Base-by-base conservation (phyloP, 2,113 vertebrate genomes). In the Seriola quinqueradiata region DNA sequence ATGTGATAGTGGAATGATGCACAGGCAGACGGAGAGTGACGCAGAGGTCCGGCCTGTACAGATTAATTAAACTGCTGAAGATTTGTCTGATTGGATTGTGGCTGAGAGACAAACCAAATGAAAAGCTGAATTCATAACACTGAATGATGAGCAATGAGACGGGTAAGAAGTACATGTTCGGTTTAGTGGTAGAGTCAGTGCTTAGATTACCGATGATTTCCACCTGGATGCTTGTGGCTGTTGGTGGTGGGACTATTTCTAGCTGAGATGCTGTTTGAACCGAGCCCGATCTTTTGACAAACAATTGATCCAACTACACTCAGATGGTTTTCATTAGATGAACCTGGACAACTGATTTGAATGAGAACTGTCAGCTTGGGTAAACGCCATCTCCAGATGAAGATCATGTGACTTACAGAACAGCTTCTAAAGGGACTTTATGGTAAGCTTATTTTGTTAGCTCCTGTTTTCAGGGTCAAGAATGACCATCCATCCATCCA, bases 31-130 rank as follows among this genome's bases (percentile, higher is more conserved):
- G 42, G 32, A 10, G 11, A 19, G 3, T 3, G n/a, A 14, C 44
- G 60, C 38, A 12, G 57, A 14, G 12, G 58, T 28, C 40, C 14
- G 17, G 66, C 44, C 36, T 46, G 46, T 34, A 38, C 23, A 19
- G 40, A 67, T 70, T 81, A 48, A 75, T 64, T 40, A 38, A 32
- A 54, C 78, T 21, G 10, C 9, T 19, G 12, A 4, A 5, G 28
- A 55, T 61, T 23, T 17, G 42, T 73, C 54, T 86, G 73, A 81
- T 77, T 70, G n/a, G 55, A 77, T 77, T 65, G 23, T 14, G 19
- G 63, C 74, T 48, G 44, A 19, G 14, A 67, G n/a, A 32, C 1
- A 9, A 23, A 55, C n/a, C 10, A 69, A n/a, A 69, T 28, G 42
- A 77, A 55, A 77, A 65, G n/a, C 40, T 23, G 21, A 19, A 46